Conservation (phyloP, 2,888 invertebrate genomes). For the Caenorhabditis japonica region DNA sequence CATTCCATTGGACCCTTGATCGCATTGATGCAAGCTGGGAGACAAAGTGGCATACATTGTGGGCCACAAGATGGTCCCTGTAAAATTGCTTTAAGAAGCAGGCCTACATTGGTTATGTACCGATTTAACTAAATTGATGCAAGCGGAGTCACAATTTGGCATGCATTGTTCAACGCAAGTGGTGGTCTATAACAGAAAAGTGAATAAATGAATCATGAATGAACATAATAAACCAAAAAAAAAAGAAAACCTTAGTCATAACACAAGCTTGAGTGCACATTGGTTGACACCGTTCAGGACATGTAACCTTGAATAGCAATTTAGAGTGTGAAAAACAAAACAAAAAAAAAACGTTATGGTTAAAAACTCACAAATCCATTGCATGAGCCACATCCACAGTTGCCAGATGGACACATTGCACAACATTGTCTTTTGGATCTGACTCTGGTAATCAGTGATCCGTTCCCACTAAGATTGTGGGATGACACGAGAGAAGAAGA, state of each 20-base stretch:
- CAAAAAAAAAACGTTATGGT: neutral
- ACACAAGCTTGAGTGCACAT: slow-evolving; percentile 65
- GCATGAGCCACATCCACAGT: slow-evolving; percentile 65
- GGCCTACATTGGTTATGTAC: neutral
- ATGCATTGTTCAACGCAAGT: slow-evolving; percentile 55
- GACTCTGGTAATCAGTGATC: slow-evolving; percentile 37
- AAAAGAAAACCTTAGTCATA: slow-evolving; percentile 41
- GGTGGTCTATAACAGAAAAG: slow-evolving; percentile 27
- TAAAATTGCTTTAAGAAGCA: neutral
- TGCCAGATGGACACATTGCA: slow-evolving; percentile 58
- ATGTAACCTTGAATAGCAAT: slow-evolving; percentile 31
- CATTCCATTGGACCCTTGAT: slow-evolving; percentile 50
- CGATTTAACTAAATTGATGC: slow-evolving; percentile 52
- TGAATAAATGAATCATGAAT: slow-evolving; percentile 5
- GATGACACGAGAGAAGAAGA: slow-evolving; percentile 11
- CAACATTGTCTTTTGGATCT: slow-evolving; percentile 67
- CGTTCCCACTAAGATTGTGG: slow-evolving; percentile 17
- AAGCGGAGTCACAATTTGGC: slow-evolving; percentile 54
- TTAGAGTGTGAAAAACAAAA: neutral
- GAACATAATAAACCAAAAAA: neutral
- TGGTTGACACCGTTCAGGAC: slow-evolving; percentile 62
- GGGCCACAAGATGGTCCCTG: slow-evolving; percentile 50
- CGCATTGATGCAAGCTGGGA: slow-evolving; percentile 57
- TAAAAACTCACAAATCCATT: slow-evolving; percentile 41
- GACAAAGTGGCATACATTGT: slow-evolving; percentile 63